Evolutionary conservation across 2,888 invertebrate genomes (phyloP).

Genomic region (Stenodema calcarata): DNA sequence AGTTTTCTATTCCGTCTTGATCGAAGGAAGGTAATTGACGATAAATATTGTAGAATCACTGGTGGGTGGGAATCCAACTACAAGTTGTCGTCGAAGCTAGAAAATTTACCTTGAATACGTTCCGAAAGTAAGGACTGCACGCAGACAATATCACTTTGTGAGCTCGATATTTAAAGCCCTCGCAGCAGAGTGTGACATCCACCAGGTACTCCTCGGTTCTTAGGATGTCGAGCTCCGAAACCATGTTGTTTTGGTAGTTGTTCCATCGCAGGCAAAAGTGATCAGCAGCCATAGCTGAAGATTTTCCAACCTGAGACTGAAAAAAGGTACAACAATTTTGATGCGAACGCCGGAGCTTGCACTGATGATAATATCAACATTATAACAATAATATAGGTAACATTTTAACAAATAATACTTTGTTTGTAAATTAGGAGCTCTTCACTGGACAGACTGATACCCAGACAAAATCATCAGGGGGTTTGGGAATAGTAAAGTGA

Average conservation of each 20-base stretch:
- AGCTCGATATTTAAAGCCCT: conserved; percentile 74
- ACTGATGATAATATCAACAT: too few relatives aligned
- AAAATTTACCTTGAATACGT: conserved; percentile 71
- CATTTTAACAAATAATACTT: too few relatives aligned
- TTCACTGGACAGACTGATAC: too few relatives aligned
- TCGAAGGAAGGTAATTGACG: too few relatives aligned
- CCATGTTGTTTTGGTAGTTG: conserved; percentile 74
- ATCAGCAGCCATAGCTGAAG: conserved; percentile 61
- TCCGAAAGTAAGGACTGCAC: conserved; percentile 77
- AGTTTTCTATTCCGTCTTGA: too few relatives aligned
- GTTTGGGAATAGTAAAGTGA: too few relatives aligned
- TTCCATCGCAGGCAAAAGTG: conserved; percentile 79
- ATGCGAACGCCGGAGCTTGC: too few relatives aligned
- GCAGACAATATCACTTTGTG: conserved; percentile 78
- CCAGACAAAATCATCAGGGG: too few relatives aligned
- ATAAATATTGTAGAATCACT: too few relatives aligned
- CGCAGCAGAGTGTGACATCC: conserved; percentile 76
- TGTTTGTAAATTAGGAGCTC: too few relatives aligned
- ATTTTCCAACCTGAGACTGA: neutral
- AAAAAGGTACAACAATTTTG: neutral
- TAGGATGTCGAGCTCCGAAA: conserved; percentile 73
- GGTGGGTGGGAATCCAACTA: too few relatives aligned
- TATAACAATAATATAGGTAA: too few relatives aligned
- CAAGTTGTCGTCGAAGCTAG: neutral
- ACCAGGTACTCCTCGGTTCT: conserved; percentile 74